phyloP scores from a whole-genome alignment of 2,888 invertebrate genomes.

The Anoplius nigerrimus region DNA sequence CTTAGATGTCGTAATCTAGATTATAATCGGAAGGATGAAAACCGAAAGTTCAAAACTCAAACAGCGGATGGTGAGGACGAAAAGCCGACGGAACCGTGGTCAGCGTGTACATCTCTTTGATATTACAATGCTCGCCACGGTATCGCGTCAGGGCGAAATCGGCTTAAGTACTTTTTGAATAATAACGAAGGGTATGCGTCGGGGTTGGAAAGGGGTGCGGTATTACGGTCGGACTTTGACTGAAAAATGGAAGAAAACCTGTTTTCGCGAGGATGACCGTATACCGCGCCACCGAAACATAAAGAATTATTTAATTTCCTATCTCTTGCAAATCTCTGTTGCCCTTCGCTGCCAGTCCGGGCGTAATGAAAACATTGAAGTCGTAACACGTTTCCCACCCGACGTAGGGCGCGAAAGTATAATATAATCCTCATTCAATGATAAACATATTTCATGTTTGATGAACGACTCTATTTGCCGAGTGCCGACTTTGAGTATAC shows the following conservation, averaged over 20 bases:
- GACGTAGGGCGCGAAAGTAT: too few species aligned
- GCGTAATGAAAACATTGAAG: too few species aligned
- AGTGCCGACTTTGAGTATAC: background rate
- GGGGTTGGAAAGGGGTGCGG: constrained; percentile 10
- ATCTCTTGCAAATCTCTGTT: constrained; percentile 9
- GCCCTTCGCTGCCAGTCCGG: background rate
- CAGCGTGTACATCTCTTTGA: constrained; percentile 46
- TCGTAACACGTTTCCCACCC: too few species aligned
- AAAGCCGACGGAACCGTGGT: constrained; percentile 40
- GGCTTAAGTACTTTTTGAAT: constrained; percentile 65
- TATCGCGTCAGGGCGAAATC: constrained; percentile 55
- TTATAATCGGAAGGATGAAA: constrained; percentile 28
- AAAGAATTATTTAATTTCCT: constrained; percentile 32
- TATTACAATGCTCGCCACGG: constrained; percentile 45
- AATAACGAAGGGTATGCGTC: constrained; percentile 43
- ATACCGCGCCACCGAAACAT: constrained; percentile 4
- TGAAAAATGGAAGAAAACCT: constrained; percentile 24
- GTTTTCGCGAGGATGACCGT: constrained; percentile 6
- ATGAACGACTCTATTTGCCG: too few species aligned
- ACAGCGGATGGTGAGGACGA: constrained; percentile 25
- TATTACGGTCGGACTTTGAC: constrained; percentile 28
- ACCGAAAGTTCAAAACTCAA: constrained; percentile 44
- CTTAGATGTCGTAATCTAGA: too few species aligned
- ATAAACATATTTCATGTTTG: too few species aligned
- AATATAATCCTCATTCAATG: too few species aligned